Conservation (phyloP, 23 tunicate genomes). For the Ciona savignyi region DNA sequence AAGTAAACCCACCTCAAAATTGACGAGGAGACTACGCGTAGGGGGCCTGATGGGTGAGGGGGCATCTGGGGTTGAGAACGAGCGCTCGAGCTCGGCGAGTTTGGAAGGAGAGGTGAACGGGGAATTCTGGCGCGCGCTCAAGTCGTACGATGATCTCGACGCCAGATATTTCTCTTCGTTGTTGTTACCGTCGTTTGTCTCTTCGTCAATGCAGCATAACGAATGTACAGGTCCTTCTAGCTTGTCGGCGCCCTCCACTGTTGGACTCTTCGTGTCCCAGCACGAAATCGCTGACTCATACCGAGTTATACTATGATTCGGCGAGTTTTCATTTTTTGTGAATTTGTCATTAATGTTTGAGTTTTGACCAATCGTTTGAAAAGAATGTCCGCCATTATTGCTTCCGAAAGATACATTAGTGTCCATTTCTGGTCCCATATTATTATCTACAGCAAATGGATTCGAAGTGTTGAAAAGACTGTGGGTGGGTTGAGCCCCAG, state of each 20-base stretch:
- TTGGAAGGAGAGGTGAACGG: constrained; percentile 53
- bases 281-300: constrained; percentile 11
- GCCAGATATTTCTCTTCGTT: constrained; percentile 10
- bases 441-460: neutral
- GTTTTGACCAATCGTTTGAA: neutral
- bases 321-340: neutral
- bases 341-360: neutral
- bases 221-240: constrained; percentile 28
- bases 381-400: neutral
- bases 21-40: neutral
- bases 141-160: constrained; percentile 41
- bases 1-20: neutral
- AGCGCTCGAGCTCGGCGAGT: constrained; percentile 38
- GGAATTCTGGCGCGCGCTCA: constrained; percentile 41
- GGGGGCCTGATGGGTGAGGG: constrained; percentile 61
- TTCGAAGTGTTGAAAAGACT: neutral
- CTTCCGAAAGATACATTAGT: neutral
- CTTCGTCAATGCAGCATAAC: constrained; percentile 27
- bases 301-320: neutral
- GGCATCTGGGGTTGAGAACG: constrained; percentile 57
- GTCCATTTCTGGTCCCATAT: neutral
- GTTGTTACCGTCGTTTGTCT: neutral
- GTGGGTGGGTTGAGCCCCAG: constrained; percentile 18
- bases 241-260: neutral
- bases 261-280: constrained; percentile 58